Percentiles rank a stretch among this genome's conserved stretches.
Evolutionary conservation across 2,113 vertebrate species (phyloP).

Genomic region (Picathartes gymnocephalus): DNA sequence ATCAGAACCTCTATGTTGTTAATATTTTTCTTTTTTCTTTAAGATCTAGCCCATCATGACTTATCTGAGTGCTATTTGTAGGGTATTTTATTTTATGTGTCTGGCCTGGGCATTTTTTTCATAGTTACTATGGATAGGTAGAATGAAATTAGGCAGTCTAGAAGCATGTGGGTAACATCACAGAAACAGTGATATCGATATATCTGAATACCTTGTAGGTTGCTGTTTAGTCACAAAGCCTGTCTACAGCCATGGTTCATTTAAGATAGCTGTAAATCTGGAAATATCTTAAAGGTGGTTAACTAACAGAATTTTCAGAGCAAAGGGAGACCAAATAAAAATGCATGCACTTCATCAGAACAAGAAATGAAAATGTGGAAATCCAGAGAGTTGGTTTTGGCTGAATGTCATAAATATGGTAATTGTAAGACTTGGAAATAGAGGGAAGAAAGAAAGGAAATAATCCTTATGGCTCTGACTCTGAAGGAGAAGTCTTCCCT

Average conservation of each 20-base stretch:
- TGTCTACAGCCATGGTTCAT: not conserved
- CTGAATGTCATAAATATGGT: not conserved
- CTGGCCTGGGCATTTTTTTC: not conserved
- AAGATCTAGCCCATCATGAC: not conserved
- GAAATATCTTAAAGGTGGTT: not conserved
- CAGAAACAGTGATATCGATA: not conserved
- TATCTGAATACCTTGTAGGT: not conserved
- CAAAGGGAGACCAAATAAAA: not conserved
- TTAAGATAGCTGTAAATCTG: not conserved
- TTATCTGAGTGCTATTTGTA: not conserved
- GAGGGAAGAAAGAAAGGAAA: not conserved
- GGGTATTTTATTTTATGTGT: not conserved
- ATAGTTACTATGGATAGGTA: not conserved
- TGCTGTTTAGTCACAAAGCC: not conserved
- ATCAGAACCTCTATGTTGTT: not conserved
- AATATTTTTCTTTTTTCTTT: not conserved
- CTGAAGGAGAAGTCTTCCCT: not conserved
- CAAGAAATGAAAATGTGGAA: not conserved
- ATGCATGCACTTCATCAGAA: not conserved
- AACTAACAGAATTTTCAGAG: not conserved
- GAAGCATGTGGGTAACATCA: not conserved
- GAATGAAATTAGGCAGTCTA: not conserved
- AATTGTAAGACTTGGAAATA: not conserved
- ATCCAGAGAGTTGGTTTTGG: not conserved
- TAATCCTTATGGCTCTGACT: not conserved